A percentile compares a stretch with the other conserved stretches of the same genome.
phyloP scores from a whole-genome alignment of 2,888 invertebrate genomes.

The Amiota communis region DNA sequence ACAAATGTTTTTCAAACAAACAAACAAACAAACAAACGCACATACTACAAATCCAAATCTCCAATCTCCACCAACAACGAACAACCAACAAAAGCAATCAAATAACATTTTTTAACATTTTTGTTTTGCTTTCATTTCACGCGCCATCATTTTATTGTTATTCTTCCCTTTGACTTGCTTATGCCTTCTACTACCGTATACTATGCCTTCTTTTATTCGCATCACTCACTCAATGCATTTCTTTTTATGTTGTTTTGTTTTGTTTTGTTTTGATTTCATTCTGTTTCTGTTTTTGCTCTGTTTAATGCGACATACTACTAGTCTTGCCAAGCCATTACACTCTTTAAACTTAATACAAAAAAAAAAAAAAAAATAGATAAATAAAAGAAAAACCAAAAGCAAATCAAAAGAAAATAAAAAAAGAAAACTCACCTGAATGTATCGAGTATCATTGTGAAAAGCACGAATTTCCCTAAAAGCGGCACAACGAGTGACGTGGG shows the following conservation, averaged over 20 bases:
- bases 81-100: neutral
- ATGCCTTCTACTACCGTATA: neutral
- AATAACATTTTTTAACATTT: neutral
- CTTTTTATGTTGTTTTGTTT: neutral
- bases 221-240: neutral
- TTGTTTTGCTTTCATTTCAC: neutral
- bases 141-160: neutral
- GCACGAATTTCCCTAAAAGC: constrained; percentile 93
- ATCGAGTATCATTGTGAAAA: constrained; percentile 96
- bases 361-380: neutral
- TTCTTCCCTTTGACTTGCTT: neutral
- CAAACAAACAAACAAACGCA: neutral
- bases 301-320: neutral
- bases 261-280: neutral
- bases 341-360: neutral
- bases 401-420: neutral
- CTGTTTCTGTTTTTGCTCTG: neutral
- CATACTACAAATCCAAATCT: no score
- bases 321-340: neutral
- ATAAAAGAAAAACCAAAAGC: neutral
- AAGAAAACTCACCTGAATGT: constrained; percentile 84
- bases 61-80: neutral
- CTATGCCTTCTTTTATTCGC: neutral
- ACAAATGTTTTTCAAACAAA: neutral
- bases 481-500: constrained; percentile 95